These are phyloP conservation scores for Cephonodes hylas DNA, from an alignment of 2,888 invertebrate species.

Conservation along the genomic window DNA sequence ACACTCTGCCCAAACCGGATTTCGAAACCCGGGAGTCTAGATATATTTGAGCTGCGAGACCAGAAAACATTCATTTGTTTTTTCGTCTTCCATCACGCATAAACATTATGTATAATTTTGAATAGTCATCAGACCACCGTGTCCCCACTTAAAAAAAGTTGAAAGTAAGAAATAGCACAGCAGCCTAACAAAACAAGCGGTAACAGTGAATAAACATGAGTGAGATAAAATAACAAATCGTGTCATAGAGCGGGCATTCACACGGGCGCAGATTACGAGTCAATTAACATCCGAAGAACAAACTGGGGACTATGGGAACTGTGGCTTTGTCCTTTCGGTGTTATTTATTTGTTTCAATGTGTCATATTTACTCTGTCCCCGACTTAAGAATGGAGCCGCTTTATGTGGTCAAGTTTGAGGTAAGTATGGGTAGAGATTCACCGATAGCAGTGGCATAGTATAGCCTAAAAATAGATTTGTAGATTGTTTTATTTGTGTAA, in stretches of 20 bases:
- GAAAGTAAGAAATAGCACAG: conserved; percentile 46
- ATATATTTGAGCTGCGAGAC: too few species aligned
- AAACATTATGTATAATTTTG: background rate
- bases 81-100: too few species aligned
- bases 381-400: background rate
- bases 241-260: conserved; percentile 42
- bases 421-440: background rate
- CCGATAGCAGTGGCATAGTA: background rate
- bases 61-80: too few species aligned
- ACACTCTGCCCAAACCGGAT: too few species aligned
- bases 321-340: conserved; percentile 15
- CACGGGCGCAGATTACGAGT: conserved; percentile 62
- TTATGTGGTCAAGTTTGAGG: background rate
- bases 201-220: conserved; percentile 38
- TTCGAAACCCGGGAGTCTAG: too few species aligned
- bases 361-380: conserved; percentile 28
- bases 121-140: conserved; percentile 12
- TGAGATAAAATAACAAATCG: conserved; percentile 26
- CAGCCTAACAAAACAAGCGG: conserved; percentile 67
- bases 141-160: conserved; percentile 26
- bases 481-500: too few species aligned
- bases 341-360: conserved; percentile 41
- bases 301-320: conserved; percentile 57
- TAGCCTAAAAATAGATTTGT: background rate
- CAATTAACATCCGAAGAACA: conserved; percentile 66